Conservation (phyloP, 2,888 invertebrate species). For the Eristalis arbustorum region DNA sequence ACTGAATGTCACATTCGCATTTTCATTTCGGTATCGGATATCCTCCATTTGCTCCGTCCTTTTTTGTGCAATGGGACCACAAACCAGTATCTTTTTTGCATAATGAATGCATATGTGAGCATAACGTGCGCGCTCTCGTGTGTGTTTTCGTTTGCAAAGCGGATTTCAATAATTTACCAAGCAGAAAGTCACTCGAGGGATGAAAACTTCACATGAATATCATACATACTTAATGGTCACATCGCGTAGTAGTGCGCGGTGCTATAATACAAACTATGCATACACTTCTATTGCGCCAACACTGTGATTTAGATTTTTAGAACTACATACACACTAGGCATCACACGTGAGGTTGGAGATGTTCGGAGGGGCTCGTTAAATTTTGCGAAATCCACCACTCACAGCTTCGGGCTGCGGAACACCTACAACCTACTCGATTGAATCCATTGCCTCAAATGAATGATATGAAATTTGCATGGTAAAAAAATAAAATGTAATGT, state of each 20-base stretch:
- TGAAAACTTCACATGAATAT: constrained; percentile 57
- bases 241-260: constrained; percentile 28
- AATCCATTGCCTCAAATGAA: constrained; percentile 37
- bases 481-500: constrained; percentile 69
- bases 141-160: constrained; percentile 58
- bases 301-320: constrained; percentile 54
- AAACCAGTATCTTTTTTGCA: constrained; percentile 57
- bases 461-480: constrained; percentile 67
- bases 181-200: constrained; percentile 60
- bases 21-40: constrained; percentile 34
- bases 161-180: constrained; percentile 63
- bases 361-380: constrained; percentile 13
- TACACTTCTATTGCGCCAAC: neutral
- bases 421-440: constrained; percentile 5
- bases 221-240: constrained; percentile 65
- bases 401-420: too few relatives aligned
- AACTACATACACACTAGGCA: constrained; percentile 6
- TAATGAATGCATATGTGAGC: constrained; percentile 64
- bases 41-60: constrained; percentile 40
- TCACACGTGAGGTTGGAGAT: neutral
- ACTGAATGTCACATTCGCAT: constrained; percentile 42
- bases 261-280: constrained; percentile 11
- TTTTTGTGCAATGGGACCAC: neutral
- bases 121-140: constrained; percentile 51
- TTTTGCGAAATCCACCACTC: neutral